Evolutionary conservation across 2,888 invertebrate species (phyloP), one percentile per base, ranked within the genome.

Genomic region (Apodemia hepburni): DNA sequence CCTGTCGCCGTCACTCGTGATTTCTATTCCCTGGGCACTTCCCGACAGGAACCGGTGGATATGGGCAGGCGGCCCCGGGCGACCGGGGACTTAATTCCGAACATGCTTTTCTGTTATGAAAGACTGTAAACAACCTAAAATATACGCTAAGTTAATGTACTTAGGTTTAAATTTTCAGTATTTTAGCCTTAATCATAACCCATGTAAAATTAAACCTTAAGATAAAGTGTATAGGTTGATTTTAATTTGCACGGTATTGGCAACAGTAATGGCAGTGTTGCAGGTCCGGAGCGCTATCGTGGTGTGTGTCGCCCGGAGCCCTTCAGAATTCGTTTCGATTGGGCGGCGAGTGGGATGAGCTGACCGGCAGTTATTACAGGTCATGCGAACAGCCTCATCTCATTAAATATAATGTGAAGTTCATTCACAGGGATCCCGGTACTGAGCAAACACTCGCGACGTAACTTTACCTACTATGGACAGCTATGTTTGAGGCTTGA

Each of bases 21-120:
- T 54, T 27, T 27, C 27, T 6, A 54, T 54, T 54, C 54, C 54
- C 54, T 15, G 22, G 27, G 51, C 51, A 54, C 51, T 15, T 22
- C 51, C 51, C 27, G 51, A 27, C 51, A 54, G 51, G 51, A 54
- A 54, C 22, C 51, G 12, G 51, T 27, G 51, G 51, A 54, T 54
- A 54, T 54, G 51, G 22, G 22, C 22, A 54, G 22, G 22, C 51
- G 11, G 51, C 51, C 51, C 22, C 51, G 51, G 51, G 51, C 51
- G 22, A 15, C 51, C 27, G 18, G 12, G 18, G 27, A 54, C 51
- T 54, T 54, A 27, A 54, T 54, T 22, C 51, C 15, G 17, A 22
- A 27, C 51, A 54, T 27, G 51, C 17, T 27, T 54, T 22, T 54
- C 18, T 27, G 5, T 8, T 54, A 42, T 27, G 22, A 5, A 54